Conservation (phyloP, 92 coral and sea anemone species). For the Epizoanthus stellaris region DNA sequence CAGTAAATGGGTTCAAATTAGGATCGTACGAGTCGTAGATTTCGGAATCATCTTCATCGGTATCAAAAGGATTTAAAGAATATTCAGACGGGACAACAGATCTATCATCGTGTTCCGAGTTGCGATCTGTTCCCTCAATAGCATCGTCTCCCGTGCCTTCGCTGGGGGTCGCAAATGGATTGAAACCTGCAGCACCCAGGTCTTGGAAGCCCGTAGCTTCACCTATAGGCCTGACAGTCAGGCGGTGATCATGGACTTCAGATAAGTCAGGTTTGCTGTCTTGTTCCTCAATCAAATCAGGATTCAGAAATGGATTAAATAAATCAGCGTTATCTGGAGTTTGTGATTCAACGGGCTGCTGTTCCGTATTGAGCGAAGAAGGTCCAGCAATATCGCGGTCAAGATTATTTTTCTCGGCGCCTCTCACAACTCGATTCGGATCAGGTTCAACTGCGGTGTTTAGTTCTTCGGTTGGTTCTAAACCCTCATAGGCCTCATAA, state of each 20-base stretch:
- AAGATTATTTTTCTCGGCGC: too few relatives aligned
- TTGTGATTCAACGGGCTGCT: background rate
- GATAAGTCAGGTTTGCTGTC: background rate
- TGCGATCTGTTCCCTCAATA: background rate
- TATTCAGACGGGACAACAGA: background rate
- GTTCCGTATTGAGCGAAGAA: background rate
- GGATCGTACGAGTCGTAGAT: constrained; percentile 5
- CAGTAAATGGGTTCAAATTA: background rate
- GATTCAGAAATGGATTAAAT: background rate
- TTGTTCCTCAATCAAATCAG: background rate
- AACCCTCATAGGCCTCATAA: background rate
- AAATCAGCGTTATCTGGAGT: background rate
- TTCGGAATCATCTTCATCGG: background rate
- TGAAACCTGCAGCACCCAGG: background rate
- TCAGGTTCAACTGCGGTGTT: background rate
- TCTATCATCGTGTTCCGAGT: too few relatives aligned
- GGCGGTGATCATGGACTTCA: background rate
- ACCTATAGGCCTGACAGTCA: background rate
- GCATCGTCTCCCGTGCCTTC: background rate
- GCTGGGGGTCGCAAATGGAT: background rate
- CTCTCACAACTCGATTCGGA: too few relatives aligned
- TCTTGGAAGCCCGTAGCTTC: background rate
- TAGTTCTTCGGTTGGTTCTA: background rate
- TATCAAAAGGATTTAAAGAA: background rate
- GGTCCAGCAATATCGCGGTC: background rate